Base-by-base conservation (phyloP, 2,888 invertebrate genomes). In the Melolontha melolontha region DNA sequence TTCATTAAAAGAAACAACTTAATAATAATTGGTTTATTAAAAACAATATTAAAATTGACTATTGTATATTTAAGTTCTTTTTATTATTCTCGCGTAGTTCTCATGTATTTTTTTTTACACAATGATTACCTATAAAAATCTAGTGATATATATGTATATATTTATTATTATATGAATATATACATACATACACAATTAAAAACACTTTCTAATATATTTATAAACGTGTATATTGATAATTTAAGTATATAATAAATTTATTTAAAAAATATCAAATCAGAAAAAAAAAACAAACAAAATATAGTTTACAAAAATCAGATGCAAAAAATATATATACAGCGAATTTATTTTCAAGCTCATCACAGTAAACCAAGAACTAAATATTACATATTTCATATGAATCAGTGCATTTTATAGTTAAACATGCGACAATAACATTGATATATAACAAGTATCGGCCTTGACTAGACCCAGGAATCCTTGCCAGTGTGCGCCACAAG, bases 281-380 rank as follows among this genome's bases (percentile, higher is more conserved):
- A 49, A 40, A 41, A 52, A 55, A 11, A 57, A 41, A 41, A 64
- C 67, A 71, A 65, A 64, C 40, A 67, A 66, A 68, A 64, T 10
- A 64, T 70, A 74, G 77, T 78, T 75, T 77, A 79, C 74, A 80
- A 77, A 78, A 78, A 77, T 77, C 78, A 75, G 78, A 79, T 73
- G 78, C 78, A 78, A 69, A 80, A 81, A 74, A 75, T 79, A 79
- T 82, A 75, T 82, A 83, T 63, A 69, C 82, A 82, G 79, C 80
- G 80, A 80, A 79, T 80, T 79, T 78, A 80, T 79, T 81, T 79
- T 79, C 82, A 68, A 82, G 81, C 82, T 82, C 81, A 83, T 83
- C 83, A 83, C 83, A 82, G 83, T 81, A 82, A 82, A 81, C 80
- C 79, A 82, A 79, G 79, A 82, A 82, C 80, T 80, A 81, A 83